Evolutionary conservation across 2,797 vertebrate genomes (phyloP).

Genomic region (Peromyscus melanophrys): DNA sequence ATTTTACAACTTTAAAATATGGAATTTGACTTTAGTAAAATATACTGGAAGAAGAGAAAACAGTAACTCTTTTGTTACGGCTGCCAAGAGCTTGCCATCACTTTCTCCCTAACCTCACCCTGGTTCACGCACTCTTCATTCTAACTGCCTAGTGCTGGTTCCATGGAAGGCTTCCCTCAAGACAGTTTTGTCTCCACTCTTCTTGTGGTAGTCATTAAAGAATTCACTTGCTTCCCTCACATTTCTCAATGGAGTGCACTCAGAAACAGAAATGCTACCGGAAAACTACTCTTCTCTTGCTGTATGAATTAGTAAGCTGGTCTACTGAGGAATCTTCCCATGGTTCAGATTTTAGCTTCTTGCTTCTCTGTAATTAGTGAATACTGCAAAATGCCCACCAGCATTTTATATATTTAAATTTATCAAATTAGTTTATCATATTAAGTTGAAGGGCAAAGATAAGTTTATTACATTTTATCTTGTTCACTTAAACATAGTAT

Average conservation of each 20-base stretch:
- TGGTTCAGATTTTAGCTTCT: not conserved
- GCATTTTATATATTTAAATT: not conserved
- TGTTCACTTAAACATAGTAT: not conserved
- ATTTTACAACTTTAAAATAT: not conserved
- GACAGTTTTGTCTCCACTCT: not conserved
- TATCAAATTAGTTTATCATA: slow-evolving; percentile 19
- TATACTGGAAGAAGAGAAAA: not conserved
- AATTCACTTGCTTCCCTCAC: not conserved
- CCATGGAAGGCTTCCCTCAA: not conserved
- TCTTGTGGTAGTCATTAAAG: not conserved
- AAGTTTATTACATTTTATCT: not conserved
- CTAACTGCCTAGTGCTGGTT: not conserved
- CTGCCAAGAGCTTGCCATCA: not conserved
- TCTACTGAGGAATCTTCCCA: not conserved
- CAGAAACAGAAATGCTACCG: not conserved
- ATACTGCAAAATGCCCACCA: not conserved
- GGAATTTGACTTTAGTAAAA: not conserved
- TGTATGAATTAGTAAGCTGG: not conserved
- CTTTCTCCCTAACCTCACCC: not conserved
- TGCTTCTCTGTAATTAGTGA: not conserved
- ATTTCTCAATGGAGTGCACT: not conserved
- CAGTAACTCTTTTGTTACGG: not conserved
- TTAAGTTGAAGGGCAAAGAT: not conserved
- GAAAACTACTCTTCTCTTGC: not conserved
- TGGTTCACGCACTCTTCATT: not conserved